A percentile compares a stretch with the other conserved stretches of the same genome.
Conservation (phyloP, 2,797 vertebrate species). For the Brachyrhaphis roseni region DNA sequence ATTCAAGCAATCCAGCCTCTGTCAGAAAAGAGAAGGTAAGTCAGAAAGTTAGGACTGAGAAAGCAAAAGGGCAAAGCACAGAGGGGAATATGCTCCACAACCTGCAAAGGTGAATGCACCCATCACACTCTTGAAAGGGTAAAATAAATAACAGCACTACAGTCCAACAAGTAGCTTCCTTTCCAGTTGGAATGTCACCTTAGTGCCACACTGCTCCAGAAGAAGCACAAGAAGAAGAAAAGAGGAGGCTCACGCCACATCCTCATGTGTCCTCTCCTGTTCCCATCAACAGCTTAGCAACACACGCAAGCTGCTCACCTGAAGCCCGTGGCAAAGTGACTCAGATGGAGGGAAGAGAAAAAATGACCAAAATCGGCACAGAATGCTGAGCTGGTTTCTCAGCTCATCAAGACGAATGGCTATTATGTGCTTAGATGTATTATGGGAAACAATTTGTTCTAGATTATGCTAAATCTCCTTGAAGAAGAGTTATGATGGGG, state of each 20-base stretch:
- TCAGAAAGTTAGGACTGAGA: slow-evolving; percentile 14
- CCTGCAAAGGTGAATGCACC: slow-evolving; percentile 41
- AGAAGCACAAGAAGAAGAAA: background rate
- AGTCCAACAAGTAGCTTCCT: slow-evolving; percentile 33
- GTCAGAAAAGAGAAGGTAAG: slow-evolving; percentile 10
- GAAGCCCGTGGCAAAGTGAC: slow-evolving; percentile 55
- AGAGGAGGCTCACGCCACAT: slow-evolving; percentile 57
- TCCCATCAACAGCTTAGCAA: slow-evolving; percentile 62
- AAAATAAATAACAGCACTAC: slow-evolving; percentile 29
- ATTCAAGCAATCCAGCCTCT: background rate
- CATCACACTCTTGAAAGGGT: slow-evolving; percentile 41
- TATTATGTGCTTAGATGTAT: background rate
- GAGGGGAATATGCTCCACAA: slow-evolving; percentile 17
- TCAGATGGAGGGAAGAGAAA: slow-evolving; percentile 29
- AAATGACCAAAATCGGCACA: slow-evolving; percentile 16
- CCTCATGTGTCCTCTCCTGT: slow-evolving; percentile 64
- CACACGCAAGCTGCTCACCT: slow-evolving; percentile 43
- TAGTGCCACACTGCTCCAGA: slow-evolving; percentile 32
- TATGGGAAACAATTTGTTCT: background rate
- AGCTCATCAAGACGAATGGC: too few species aligned
- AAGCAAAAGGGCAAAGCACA: slow-evolving; percentile 41
- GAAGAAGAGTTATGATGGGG: background rate
- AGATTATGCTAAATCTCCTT: background rate
- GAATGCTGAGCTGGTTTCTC: background rate
- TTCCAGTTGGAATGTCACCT: slow-evolving; percentile 53